Conservation (phyloP, 2,113 vertebrate species). For the Mirounga angustirostris region DNA sequence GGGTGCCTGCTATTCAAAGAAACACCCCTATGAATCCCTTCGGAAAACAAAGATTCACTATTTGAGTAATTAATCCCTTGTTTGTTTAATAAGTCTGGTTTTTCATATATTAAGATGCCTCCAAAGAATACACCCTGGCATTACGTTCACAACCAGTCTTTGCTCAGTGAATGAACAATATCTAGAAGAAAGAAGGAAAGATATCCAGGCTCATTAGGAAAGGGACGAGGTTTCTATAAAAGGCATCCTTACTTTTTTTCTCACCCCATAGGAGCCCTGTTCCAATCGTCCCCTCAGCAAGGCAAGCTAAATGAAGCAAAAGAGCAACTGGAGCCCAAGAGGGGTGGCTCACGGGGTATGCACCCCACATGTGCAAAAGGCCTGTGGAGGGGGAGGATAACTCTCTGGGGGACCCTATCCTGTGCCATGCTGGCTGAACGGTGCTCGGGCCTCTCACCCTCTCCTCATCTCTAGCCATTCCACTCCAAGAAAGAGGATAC, state of each 20-base stretch:
- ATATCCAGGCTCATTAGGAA: not conserved
- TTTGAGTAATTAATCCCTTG: not conserved
- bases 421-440: not conserved
- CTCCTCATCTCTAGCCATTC: not conserved
- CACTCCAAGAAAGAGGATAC: not conserved
- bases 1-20: constrained; percentile 21
- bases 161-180: not conserved
- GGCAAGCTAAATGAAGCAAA: not conserved
- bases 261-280: not conserved
- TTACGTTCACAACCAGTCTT: not conserved
- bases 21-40: not conserved
- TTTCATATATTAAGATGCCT: not conserved
- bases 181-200: not conserved
- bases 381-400: not conserved
- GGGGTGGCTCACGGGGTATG: not conserved
- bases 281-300: not conserved
- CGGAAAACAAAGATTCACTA: constrained; percentile 38
- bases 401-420: not conserved
- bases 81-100: not conserved
- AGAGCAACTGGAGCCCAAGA: not conserved
- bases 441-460: not conserved
- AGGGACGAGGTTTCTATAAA: not conserved
- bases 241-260: not conserved
- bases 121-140: not conserved
- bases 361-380: fast-evolving